Conservation (phyloP, 2,113 vertebrate genomes). For the Pluvianellus socialis region DNA sequence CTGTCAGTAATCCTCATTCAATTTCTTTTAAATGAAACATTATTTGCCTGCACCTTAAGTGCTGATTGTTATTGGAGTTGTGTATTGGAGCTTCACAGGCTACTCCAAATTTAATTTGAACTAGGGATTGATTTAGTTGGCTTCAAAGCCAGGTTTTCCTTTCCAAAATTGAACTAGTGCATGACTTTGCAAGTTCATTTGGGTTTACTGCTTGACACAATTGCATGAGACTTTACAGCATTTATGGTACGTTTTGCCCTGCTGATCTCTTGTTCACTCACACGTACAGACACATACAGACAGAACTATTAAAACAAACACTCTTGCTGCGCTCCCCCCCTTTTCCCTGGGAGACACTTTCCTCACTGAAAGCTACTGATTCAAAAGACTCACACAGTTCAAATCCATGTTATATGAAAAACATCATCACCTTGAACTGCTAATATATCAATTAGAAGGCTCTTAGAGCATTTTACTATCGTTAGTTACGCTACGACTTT, state of each 20-base stretch:
- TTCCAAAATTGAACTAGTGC: constrained; percentile 72
- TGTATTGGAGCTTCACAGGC: constrained; percentile 72
- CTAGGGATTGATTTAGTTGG: constrained; percentile 75
- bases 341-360: constrained; percentile 1
- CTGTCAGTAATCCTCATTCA: constrained; percentile 72
- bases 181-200: constrained; percentile 78
- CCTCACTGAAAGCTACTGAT: neutral
- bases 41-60: constrained; percentile 72
- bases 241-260: constrained; percentile 61
- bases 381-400: neutral
- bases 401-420: neutral
- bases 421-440: neutral
- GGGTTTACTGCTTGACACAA: constrained; percentile 67
- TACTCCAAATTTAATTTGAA: constrained; percentile 80
- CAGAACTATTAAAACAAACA: constrained; percentile 24
- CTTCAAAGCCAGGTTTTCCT: constrained; percentile 73
- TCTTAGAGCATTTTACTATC: constrained; percentile 9
- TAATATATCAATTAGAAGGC: neutral
- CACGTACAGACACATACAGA: neutral
- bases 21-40: constrained; percentile 78
- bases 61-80: constrained; percentile 72
- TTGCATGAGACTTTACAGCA: constrained; percentile 58
- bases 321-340: neutral
- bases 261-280: constrained; percentile 46
- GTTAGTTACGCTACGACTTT: neutral